phyloP scores from a whole-genome alignment of 64 coral and sea anemone species.

The Exaiptasia diaphana region DNA sequence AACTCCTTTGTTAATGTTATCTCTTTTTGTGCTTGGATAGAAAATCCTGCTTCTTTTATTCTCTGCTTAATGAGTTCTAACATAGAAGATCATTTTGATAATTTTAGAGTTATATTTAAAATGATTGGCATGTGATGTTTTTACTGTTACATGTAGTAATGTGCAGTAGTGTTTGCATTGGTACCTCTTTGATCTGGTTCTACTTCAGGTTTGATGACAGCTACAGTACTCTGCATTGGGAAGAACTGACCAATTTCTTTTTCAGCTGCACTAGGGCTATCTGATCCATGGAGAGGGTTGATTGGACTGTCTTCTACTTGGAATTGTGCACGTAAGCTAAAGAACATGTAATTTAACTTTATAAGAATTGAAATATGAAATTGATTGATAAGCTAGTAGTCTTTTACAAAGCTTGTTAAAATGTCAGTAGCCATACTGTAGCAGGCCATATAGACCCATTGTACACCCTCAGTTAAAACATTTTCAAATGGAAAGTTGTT shows the following conservation, averaged over 20 bases:
- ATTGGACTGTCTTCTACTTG: constrained; percentile 90
- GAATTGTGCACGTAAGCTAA: constrained; percentile 82
- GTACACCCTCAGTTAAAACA: too few species aligned
- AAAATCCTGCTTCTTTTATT: constrained; percentile 92
- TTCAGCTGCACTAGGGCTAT: constrained; percentile 55
- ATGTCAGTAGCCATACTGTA: too few species aligned
- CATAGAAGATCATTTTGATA: not conserved
- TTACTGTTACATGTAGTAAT: too few species aligned
- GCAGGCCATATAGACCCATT: too few species aligned
- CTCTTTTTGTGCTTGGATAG: constrained; percentile 83
- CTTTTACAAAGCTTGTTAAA: too few species aligned
- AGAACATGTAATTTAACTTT: not conserved
- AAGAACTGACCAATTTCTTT: constrained; percentile 93
- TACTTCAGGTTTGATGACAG: constrained; percentile 95
- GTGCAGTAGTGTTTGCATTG: too few species aligned
- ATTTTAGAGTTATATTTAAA: not conserved
- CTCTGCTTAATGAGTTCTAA: constrained; percentile 70
- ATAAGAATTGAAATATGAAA: not conserved
- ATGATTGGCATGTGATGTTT: too few species aligned
- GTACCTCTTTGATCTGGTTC: constrained; percentile 81
- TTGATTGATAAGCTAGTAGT: too few species aligned
- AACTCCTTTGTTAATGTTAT: constrained; percentile 85
- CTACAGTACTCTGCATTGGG: constrained; percentile 86
- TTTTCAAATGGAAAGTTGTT: too few species aligned
- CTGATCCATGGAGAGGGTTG: constrained; percentile 96